Evolutionary conservation across 2,113 vertebrate genomes (phyloP).

Genomic region (Heterotis niloticus): DNA sequence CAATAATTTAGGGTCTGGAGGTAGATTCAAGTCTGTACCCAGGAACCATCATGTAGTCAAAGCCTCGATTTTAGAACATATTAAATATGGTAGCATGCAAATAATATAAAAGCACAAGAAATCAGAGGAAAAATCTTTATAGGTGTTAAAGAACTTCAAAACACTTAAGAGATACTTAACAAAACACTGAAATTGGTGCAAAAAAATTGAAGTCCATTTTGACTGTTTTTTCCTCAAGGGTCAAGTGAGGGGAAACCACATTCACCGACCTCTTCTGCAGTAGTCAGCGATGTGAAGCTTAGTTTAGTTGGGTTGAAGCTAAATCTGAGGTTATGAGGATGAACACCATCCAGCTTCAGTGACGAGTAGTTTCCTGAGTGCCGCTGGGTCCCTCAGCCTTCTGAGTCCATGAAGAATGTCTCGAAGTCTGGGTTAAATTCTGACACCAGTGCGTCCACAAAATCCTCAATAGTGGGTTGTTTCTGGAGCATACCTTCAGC

Average conservation of each 20-base stretch:
- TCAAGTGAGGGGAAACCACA: not conserved
- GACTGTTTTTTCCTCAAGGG: not conserved
- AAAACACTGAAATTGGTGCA: not conserved
- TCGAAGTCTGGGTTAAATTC: slow-evolving; percentile 89
- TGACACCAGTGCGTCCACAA: slow-evolving; percentile 86
- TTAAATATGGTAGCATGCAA: too few species aligned
- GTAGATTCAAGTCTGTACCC: too few species aligned
- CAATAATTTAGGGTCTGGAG: too few species aligned
- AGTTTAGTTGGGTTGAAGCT: not conserved
- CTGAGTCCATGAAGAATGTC: slow-evolving; percentile 85
- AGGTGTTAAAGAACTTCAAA: not conserved
- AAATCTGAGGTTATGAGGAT: not conserved
- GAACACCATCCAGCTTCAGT: not conserved
- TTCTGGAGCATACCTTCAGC: slow-evolving; percentile 91
- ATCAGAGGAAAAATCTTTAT: slow-evolving; percentile 6
- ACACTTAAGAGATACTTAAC: not conserved
- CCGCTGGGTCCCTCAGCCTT: slow-evolving; percentile 51
- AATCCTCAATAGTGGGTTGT: slow-evolving; percentile 79
- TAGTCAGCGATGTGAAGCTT: not conserved
- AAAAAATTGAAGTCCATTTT: too few species aligned
- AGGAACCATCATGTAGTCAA: too few species aligned
- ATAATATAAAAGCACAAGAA: not conserved
- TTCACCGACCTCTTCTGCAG: not conserved
- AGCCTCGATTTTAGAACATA: too few species aligned
- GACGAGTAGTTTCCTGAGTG: not conserved